Evolutionary conservation across 1,140 invertebrate genomes (phyloP).

Genomic region (Carcinoscorpius rotundicauda): DNA sequence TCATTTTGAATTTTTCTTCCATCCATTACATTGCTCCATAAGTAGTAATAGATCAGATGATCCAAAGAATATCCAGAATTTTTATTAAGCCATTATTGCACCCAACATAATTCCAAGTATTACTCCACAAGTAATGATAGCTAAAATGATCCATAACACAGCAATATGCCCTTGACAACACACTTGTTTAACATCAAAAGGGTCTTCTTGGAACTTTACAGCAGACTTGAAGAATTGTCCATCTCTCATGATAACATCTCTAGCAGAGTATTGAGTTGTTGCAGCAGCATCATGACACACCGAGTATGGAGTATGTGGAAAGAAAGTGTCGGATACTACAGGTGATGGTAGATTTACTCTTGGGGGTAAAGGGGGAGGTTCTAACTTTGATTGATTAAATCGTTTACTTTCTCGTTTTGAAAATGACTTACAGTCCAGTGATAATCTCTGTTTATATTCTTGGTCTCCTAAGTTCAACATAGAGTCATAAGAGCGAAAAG

Average conservation of each 20-base stretch:
- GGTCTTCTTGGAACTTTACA: conserved; percentile 13
- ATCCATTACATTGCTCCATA: background rate
- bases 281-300: conserved; percentile 11
- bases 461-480: background rate
- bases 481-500: background rate
- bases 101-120: conserved; percentile 30
- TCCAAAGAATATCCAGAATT: background rate
- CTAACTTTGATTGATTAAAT: background rate
- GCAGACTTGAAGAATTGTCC: conserved; percentile 11
- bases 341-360: conserved; percentile 10
- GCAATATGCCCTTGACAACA: conserved; percentile 29
- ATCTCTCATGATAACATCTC: conserved; percentile 8
- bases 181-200: conserved; percentile 18
- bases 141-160: conserved; percentile 30
- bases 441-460: too few relatives aligned
- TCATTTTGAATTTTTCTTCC: background rate
- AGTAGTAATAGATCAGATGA: background rate
- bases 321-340: conserved; percentile 11
- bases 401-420: background rate
- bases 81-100: conserved; percentile 18
- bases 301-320: background rate
- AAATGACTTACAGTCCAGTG: too few relatives aligned
- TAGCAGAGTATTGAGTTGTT: conserved; percentile 8
- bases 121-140: conserved; percentile 30
- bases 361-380: conserved; percentile 9